These are phyloP conservation scores for Dryas iulia DNA, from an alignment of 1,140 invertebrate genomes.

Conservation along the genomic window DNA sequence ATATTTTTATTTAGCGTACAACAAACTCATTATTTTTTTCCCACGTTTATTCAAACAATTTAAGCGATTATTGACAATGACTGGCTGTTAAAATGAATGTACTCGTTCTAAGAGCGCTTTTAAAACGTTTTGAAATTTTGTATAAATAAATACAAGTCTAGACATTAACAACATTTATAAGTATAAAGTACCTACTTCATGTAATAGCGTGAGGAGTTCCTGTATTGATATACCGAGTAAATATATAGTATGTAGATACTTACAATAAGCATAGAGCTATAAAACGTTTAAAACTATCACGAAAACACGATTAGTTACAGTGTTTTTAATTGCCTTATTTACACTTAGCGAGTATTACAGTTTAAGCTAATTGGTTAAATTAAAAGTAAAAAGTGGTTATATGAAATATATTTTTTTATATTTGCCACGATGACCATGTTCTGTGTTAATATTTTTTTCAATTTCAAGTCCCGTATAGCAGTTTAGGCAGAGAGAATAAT, in stretches of 20 bases:
- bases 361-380: conserved; percentile 19
- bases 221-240: neutral
- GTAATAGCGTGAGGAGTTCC: neutral
- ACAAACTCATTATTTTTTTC: neutral
- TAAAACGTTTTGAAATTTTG: neutral
- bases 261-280: too few relatives aligned
- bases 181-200: neutral
- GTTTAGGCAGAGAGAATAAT: too few relatives aligned
- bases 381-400: neutral
- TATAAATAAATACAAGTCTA: neutral
- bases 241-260: too few relatives aligned
- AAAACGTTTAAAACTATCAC: conserved; percentile 22
- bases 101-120: neutral
- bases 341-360: conserved; percentile 18
- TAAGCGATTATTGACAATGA: neutral
- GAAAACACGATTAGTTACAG: conserved; percentile 34
- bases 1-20: neutral
- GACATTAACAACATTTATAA: neutral
- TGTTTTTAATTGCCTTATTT: conserved; percentile 32
- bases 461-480: too few relatives aligned
- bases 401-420: neutral
- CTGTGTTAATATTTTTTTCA: neutral
- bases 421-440: neutral
- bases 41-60: neutral
- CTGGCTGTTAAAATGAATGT: neutral